phyloP scores from a whole-genome alignment of 2,113 vertebrate species.

The Plestiodon gilberti region DNA sequence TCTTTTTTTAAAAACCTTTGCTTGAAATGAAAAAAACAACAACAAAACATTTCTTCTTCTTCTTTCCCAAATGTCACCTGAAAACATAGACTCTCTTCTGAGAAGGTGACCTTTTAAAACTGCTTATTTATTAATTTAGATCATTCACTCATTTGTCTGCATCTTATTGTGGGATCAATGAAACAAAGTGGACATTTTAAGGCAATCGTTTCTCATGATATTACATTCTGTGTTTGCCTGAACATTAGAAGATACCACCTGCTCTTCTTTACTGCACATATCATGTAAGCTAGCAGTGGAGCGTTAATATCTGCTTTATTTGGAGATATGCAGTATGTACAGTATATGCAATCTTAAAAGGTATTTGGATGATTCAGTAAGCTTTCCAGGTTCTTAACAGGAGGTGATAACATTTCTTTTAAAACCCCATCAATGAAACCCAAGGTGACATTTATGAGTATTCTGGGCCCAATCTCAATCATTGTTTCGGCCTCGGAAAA shows the following conservation, averaged over 20 bases:
- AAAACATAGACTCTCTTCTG: conserved; percentile 25
- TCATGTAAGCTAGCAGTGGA: conserved; percentile 33
- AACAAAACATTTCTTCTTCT: background rate
- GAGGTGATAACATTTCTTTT: background rate
- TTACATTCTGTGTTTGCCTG: conserved; percentile 40
- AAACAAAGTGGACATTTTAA: conserved; percentile 54
- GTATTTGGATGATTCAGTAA: conserved; percentile 10
- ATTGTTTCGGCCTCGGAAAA: background rate
- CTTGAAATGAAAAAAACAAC: conserved; percentile 10
- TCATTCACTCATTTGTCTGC: conserved; percentile 59
- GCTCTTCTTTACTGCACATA: conserved; percentile 34
- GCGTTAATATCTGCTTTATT: conserved; percentile 33
- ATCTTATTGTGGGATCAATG: conserved; percentile 63
- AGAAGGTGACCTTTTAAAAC: conserved; percentile 55
- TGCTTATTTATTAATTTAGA: conserved; percentile 60
- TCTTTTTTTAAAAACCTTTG: conserved; percentile 17
- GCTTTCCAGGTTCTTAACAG: conserved; percentile 20
- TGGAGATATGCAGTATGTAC: too few relatives aligned
- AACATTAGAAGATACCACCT: conserved; percentile 48
- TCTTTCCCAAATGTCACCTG: conserved; percentile 45
- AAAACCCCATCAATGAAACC: conserved; percentile 13
- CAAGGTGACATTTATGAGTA: background rate
- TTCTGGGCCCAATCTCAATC: background rate
- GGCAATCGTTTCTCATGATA: conserved; percentile 45
- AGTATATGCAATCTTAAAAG: conserved; percentile 33